phyloP scores from a whole-genome alignment of 1,140 invertebrate species.

The Pseudomyrmex dendroicus region DNA sequence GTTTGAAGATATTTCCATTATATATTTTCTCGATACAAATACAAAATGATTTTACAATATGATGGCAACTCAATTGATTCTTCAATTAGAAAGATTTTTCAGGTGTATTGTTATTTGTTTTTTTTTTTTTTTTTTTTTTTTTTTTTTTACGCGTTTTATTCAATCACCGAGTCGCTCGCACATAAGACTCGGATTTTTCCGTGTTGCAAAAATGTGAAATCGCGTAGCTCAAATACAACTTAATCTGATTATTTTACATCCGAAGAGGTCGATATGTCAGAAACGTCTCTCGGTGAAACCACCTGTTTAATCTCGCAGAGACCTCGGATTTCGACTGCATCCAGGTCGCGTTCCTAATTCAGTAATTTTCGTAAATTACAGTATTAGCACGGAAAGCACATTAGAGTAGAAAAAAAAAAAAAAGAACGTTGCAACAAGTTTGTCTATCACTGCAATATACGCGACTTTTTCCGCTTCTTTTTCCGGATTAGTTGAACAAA shows the following conservation, averaged over 20 bases:
- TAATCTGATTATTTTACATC: neutral
- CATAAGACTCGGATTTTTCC: neutral
- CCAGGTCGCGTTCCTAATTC: conserved; percentile 9
- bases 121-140: neutral
- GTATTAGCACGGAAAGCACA: neutral
- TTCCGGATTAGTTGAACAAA: neutral
- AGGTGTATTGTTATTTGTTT: neutral
- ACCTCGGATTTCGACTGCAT: neutral
- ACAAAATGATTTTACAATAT: neutral
- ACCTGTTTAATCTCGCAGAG: conserved; percentile 47
- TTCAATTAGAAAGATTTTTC: neutral
- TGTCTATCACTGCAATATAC: neutral
- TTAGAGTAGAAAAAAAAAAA: neutral
- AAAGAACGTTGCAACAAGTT: neutral
- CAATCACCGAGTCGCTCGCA: neutral
- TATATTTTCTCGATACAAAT: neutral
- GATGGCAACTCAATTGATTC: neutral
- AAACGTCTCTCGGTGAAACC: conserved; percentile 6
- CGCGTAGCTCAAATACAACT: neutral
- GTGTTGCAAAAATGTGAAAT: conserved; percentile 10
- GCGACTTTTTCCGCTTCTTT: neutral
- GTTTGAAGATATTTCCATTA: neutral
- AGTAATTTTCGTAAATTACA: conserved; percentile 21
- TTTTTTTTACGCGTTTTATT: neutral
- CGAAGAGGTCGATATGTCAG: neutral